Evolutionary conservation across 2,797 vertebrate species (phyloP), one percentile per base, ranked within the genome.

Genomic region (Acanthopagrus latus): DNA sequence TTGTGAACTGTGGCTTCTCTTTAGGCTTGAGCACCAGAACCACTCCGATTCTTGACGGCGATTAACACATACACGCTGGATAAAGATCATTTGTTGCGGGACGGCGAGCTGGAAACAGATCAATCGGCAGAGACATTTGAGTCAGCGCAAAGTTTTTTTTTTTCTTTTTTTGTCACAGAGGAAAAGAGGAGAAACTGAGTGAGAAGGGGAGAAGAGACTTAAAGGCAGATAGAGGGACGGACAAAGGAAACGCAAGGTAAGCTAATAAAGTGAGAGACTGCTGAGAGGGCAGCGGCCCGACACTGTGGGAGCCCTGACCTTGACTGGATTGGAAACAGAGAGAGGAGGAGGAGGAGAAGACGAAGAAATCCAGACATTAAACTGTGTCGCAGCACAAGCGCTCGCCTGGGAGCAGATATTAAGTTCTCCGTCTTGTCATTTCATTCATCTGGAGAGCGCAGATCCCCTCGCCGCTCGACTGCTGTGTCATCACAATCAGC

Each of bases 241-340:
- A 87, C 69, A 88, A 89, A 81, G 82, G 88, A 90, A 89, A 76
- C 7, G 81, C 86, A 82, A 83, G 84, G 76, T 89, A 86, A 87
- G 91, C 88, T 89, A 81, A 91, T 91, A 64, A 64, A 64, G 76
- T 2, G 41, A 47, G 64, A 65, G 68, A 90, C 83, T 87, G 83
- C 89, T 89, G 87, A 90, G 89, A 86, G 88, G 91, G 85, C 81
- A 52, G 65, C 74, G 88, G 70, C 81, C 79, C 74, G 50, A 64
- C 68, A 73, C 78, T 68, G 81, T 51, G 72, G 75, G 80, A 86
- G 7, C 73, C 72, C 68, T 91, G 92, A 92, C 92, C 92, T 94
- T 89, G 83, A 84, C 71, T 74, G 27, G 69, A 8, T 25, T 66
- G 60, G 81, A 83, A 78, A 51, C 60, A 51, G 62, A 71, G 76